A percentile compares a stretch with the other conserved stretches of the same genome.
Conservation (phyloP, 2,797 vertebrate species). For the Merluccius polli region DNA sequence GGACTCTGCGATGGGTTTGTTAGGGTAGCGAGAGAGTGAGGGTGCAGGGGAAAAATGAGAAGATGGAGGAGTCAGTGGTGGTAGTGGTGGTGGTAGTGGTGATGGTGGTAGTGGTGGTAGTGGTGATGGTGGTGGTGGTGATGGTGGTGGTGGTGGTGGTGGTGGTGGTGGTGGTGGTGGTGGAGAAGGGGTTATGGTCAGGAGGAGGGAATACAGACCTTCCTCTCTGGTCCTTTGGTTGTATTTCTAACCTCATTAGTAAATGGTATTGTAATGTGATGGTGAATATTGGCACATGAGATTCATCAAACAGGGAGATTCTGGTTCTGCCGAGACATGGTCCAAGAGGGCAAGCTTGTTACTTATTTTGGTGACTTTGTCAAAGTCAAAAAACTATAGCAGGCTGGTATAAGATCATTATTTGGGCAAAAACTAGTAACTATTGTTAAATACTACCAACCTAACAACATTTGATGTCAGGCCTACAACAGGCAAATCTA, state of each 20-base stretch:
- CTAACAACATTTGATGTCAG: background rate
- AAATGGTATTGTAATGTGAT: background rate
- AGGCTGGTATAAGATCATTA: background rate
- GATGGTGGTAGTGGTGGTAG: conserved; percentile 18
- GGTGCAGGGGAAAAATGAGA: conserved; percentile 43
- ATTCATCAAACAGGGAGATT: background rate
- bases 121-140: conserved; percentile 42
- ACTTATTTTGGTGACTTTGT: background rate
- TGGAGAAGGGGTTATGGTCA: conserved; percentile 23
- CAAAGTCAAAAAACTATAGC: too few species aligned
- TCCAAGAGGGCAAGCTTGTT: background rate
- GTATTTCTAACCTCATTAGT: background rate
- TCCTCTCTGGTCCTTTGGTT: conserved; percentile 50
- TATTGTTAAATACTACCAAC: background rate
- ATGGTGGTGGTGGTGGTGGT: conserved; percentile 38
- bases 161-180: conserved; percentile 35
- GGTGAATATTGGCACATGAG: background rate
- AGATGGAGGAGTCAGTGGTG: conserved; percentile 15
- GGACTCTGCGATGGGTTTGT: conserved; percentile 78
- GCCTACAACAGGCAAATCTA: background rate
- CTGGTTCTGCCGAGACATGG: background rate
- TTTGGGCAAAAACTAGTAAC: background rate
- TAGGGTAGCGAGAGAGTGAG: conserved; percentile 34
- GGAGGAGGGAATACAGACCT: conserved; percentile 48
- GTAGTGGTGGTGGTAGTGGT: conserved; percentile 42